Percentiles rank a stretch among this genome's conserved stretches.
Conservation (phyloP, 2,113 vertebrate species). For the Mellivora capensis region DNA sequence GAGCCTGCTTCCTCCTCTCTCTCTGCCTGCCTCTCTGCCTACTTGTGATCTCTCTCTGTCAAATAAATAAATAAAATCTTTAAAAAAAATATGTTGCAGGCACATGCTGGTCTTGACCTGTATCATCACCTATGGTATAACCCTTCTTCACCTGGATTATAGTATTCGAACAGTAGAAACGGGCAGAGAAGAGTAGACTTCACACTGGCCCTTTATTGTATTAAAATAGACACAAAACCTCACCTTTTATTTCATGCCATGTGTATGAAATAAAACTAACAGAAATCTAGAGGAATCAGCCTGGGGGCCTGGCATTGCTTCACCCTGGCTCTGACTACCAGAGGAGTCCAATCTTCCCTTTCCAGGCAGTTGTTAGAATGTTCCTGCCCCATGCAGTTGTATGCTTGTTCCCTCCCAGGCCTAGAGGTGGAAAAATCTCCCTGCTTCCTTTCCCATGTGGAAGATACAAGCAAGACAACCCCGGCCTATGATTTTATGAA, state of each 20-base stretch:
- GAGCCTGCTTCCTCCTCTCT: too few species aligned
- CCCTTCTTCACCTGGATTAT: background rate
- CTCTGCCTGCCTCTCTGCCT: too few species aligned
- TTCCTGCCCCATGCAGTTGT: background rate
- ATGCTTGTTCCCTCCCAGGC: background rate
- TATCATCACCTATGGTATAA: background rate
- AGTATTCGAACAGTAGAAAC: background rate
- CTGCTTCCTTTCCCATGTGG: background rate
- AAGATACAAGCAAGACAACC: background rate
- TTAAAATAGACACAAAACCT: background rate
- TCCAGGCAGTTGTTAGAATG: background rate
- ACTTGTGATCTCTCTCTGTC: too few species aligned
- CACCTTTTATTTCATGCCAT: background rate
- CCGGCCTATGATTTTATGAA: background rate
- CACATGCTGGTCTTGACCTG: background rate
- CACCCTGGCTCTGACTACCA: background rate
- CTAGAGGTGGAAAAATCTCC: constrained; percentile 28
- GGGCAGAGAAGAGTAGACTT: background rate
- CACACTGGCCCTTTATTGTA: background rate
- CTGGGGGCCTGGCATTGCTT: background rate
- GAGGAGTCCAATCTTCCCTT: background rate
- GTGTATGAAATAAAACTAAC: background rate
- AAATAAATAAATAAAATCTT: too few species aligned
- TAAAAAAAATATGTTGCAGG: background rate
- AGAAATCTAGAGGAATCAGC: background rate